A percentile compares a stretch with the other conserved stretches of the same genome.
Conservation (phyloP, 2,113 vertebrate genomes). For the Pteropus alecto region DNA sequence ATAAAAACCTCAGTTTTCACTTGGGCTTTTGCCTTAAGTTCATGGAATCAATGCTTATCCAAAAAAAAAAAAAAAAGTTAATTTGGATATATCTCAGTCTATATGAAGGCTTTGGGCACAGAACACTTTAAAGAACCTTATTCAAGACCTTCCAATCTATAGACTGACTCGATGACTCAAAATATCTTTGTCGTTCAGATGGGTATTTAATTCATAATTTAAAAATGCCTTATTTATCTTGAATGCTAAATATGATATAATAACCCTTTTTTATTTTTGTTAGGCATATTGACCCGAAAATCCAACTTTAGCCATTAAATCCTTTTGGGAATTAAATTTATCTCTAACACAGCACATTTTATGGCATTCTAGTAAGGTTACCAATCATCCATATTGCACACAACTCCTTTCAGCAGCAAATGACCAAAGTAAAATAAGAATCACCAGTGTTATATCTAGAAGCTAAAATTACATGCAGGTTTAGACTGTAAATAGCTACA, state of each 20-base stretch:
- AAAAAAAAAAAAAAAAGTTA: constrained; percentile 3
- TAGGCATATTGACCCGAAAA: neutral
- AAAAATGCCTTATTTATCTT: neutral
- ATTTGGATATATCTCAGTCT: neutral
- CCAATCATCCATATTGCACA: neutral
- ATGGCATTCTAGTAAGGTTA: neutral
- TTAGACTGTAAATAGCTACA: neutral
- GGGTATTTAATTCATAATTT: neutral
- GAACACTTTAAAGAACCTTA: neutral
- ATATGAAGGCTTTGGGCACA: neutral
- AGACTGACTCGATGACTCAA: neutral
- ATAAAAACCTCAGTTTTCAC: neutral
- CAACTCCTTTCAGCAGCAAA: constrained; percentile 25
- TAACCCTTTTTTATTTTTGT: neutral
- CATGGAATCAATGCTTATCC: neutral
- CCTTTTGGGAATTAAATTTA: constrained; percentile 21
- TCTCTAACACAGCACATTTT: constrained; percentile 10
- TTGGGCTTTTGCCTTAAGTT: neutral
- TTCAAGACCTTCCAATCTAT: neutral
- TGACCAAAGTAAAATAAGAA: constrained; percentile 45
- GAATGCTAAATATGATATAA: constrained; percentile 6
- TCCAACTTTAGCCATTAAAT: neutral
- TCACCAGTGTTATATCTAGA: neutral
- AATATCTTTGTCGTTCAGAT: neutral
- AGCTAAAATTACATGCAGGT: constrained; percentile 25